Evolutionary conservation across 1,140 invertebrate species (phyloP), one percentile per base, ranked within the genome.

Genomic region (Eueides isabella): DNA sequence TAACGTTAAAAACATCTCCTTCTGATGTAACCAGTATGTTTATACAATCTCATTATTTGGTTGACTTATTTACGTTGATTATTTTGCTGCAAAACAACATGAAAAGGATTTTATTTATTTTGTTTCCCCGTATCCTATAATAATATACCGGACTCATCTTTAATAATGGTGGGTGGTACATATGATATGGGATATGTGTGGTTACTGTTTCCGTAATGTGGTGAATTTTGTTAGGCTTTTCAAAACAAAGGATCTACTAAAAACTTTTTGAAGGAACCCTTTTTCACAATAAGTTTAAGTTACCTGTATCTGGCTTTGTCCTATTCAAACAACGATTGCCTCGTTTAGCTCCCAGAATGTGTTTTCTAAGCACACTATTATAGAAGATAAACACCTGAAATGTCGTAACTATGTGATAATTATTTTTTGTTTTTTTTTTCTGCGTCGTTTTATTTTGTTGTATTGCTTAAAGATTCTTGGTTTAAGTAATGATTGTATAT

Each of bases 31-130:
- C 48, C 48, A 55, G 19, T 55, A 23, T 26, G 3, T 55, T 55
- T 55, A 26, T 55, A 55, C 48, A 55, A 55, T 11, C 7, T 23
- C 26, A 55, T 55, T 55, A 55, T 55, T 55, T 55, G 48, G 0
- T 23, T 9, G 48, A 26, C 28, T 33, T 44, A 26, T 61, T 69
- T 61, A 70, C 23, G 30, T 62, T 61, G 19, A 62, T 69, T 38
- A 55, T 55, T 38, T 69, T 64, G 66, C 14, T 26, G 68, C 75
- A 66, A 74, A n/a, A n/a, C n/a, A n/a, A 74, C 69, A 71, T 30
- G 71, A 69, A 72, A 76, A 63, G 69, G 76, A 78, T 79, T 85
- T 80, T 44, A 83, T 85, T 82, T 79, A 80, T 80, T 67, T 62
- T 38, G 28, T 71, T 71, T 76, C 75, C 61, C 70, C 72, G 0